These are phyloP conservation scores for Triplophysa siluroides DNA, from an alignment of 2,113 vertebrate genomes.

Conservation along the genomic window DNA sequence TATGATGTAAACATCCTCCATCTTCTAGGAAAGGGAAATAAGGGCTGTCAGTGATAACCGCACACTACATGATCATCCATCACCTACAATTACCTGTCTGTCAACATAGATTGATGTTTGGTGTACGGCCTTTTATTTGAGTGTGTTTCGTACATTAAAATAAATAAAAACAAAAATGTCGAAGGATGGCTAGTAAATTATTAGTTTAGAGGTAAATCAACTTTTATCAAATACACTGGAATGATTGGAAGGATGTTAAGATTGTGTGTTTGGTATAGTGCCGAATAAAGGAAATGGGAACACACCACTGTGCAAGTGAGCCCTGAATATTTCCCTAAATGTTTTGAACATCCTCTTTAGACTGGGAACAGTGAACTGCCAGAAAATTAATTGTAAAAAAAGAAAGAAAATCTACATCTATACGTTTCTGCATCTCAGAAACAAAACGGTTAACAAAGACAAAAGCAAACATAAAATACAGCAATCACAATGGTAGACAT, in stretches of 20 bases:
- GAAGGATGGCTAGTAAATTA: not conserved
- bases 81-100: slow-evolving; percentile 24
- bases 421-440: slow-evolving; percentile 3
- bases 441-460: slow-evolving; percentile 7
- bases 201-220: not conserved
- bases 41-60: slow-evolving; percentile 5
- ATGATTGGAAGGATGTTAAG: not conserved
- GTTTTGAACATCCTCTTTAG: slow-evolving; percentile 20
- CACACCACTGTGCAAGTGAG: not conserved
- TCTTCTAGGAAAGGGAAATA: slow-evolving; percentile 26
- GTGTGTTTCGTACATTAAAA: not conserved
- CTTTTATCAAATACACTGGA: slow-evolving; percentile 1
- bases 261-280: not conserved
- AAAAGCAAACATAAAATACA: slow-evolving; percentile 23
- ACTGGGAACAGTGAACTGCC: slow-evolving; percentile 8
- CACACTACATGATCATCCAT: slow-evolving; percentile 24
- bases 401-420: slow-evolving; percentile 7
- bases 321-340: slow-evolving; percentile 29
- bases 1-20: slow-evolving; percentile 62
- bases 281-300: not conserved
- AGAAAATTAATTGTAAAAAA: not conserved
- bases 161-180: slow-evolving; percentile 29
- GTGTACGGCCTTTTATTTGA: not conserved
- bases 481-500: slow-evolving; percentile 17
- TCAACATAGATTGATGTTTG: not conserved